Conservation (phyloP, 2,113 vertebrate genomes). For the Odocoileus virginianus region DNA sequence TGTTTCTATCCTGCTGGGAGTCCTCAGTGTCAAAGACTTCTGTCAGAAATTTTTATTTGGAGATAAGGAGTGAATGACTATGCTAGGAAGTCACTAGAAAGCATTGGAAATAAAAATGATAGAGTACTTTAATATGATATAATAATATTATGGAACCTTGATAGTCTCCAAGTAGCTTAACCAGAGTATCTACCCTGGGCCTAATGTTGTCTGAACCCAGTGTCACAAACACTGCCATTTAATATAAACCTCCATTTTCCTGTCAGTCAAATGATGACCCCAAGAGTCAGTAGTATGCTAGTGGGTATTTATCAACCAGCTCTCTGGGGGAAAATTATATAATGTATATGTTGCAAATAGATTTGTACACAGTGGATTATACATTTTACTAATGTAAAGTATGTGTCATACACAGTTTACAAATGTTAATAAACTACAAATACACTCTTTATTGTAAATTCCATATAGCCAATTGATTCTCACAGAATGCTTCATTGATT, state of each 20-base stretch:
- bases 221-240: background rate
- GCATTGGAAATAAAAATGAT: background rate
- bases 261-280: background rate
- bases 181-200: background rate
- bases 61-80: background rate
- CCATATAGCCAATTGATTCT: background rate
- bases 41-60: background rate
- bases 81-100: background rate
- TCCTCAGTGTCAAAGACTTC: background rate
- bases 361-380: background rate
- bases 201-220: fast-evolving
- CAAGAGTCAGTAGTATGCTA: background rate
- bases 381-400: background rate
- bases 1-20: background rate
- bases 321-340: background rate
- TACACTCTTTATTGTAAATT: background rate
- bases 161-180: background rate
- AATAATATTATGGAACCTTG: background rate
- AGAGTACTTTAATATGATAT: background rate
- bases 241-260: background rate
- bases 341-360: background rate
- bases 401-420: background rate
- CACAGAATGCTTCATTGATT: background rate
- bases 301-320: background rate
- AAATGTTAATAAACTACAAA: background rate